Evolutionary conservation across 1,140 invertebrate genomes (phyloP).

Genomic region (Drosophila bocki): DNA sequence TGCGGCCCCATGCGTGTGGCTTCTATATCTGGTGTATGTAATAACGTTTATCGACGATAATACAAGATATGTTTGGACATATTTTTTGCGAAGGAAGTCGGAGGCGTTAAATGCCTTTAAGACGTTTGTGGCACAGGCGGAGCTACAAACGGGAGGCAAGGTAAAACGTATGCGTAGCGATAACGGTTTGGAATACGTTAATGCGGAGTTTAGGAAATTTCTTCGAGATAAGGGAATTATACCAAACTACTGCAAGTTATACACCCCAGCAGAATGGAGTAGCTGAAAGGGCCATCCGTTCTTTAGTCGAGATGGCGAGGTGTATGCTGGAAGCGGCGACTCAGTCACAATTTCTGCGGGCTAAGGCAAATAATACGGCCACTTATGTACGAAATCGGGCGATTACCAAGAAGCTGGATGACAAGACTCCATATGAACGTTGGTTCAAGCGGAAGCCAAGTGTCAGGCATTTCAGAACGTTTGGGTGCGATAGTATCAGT

Average conservation of each 20-base stretch:
- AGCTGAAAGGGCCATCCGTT: neutral
- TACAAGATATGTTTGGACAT: neutral
- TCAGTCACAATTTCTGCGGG: no score
- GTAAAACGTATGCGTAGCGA: constrained; percentile 6
- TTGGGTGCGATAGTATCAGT: no score
- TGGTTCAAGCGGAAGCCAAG: neutral
- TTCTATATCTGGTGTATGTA: neutral
- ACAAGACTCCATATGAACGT: neutral
- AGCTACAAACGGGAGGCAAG: neutral
- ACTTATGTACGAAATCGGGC: no score
- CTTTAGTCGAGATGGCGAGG: no score
- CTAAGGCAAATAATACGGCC: no score
- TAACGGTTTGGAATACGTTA: constrained; percentile 1
- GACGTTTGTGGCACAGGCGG: neutral
- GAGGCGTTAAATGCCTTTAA: no score
- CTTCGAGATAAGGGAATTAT: neutral
- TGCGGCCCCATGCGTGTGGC: neutral
- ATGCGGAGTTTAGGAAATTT: neutral
- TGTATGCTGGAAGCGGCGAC: no score
- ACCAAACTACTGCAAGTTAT: neutral
- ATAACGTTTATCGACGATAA: neutral
- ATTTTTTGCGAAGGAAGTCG: neutral
- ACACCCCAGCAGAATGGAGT: constrained; percentile 2
- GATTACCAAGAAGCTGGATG: constrained; percentile 1
- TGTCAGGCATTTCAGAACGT: no score